Evolutionary conservation across 2,113 vertebrate genomes (phyloP).

Genomic region (Acanthochromis polyacanthus): DNA sequence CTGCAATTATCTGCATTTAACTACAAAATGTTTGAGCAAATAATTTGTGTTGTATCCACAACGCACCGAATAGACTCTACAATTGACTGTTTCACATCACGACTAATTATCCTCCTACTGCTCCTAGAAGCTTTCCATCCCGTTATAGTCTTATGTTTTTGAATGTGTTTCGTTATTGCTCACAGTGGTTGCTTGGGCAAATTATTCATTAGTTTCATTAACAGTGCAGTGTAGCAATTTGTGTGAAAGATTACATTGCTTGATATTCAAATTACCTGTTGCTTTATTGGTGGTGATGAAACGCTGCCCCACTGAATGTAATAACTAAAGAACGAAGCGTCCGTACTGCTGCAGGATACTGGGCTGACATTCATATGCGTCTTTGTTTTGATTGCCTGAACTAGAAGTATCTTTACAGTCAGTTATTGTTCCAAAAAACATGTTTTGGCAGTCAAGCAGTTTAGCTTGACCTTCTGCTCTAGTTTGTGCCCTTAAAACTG

Average conservation of each 20-base stretch:
- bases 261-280: neutral
- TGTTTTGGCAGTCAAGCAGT: too few relatives aligned
- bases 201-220: neutral
- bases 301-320: neutral
- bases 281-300: slow-evolving; percentile 6
- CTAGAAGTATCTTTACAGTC: neutral
- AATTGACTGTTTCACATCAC: neutral
- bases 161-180: neutral
- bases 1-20: neutral
- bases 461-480: neutral
- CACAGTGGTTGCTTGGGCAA: neutral
- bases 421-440: too few relatives aligned
- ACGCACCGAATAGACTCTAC: neutral
- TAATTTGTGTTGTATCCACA: neutral
- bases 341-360: neutral
- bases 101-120: neutral
- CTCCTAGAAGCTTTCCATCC: too few relatives aligned
- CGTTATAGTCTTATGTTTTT: neutral
- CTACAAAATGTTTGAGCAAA: neutral
- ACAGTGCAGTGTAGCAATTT: neutral
- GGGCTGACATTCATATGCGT: neutral
- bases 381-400: neutral
- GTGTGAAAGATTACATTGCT: slow-evolving; percentile 1
- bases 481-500: neutral
- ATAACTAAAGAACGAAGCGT: slow-evolving; percentile 6